Base-by-base conservation (phyloP, 2,797 vertebrate genomes). In the Astyanax mexicanus region DNA sequence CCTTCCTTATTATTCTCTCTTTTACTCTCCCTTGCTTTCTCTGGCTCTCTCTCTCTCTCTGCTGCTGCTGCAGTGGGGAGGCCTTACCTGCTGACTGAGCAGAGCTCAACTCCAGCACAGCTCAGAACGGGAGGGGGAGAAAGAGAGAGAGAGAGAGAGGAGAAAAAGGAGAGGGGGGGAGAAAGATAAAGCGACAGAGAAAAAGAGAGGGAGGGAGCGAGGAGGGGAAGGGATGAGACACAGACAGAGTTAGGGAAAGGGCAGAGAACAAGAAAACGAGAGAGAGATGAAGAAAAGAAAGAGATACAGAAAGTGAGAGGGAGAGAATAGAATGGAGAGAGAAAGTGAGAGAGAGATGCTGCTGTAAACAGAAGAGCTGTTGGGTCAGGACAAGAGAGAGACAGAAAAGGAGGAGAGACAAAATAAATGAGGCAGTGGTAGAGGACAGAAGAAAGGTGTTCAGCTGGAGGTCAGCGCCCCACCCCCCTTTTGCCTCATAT, bases 11-110 rank as follows among this genome's bases (percentile, higher is more conserved):
- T 25, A 74, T 23, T 49, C 57, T 77, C 12, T 21, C 25, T 51
- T 37, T 7, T n/a, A 67, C 11, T 37, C 42, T 27, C 42, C 76
- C 38, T 70, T 25, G 69, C 27, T 47, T 1, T 29, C 19, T 61
- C 65, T 67, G 65, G 65, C 29, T 29, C 19, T n/a, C 57, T 52
- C 44, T 71, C 64, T 74, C 64, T 78, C 9, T 74, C 57, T 74
- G 19, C 47, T 49, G 17, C n/a, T 52, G 86, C 90, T 89, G 91
- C 90, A 90, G 88, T 90, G 84, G 81, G 80, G 73, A 15, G 75
- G 70, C 79, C 76, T 81, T 84, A 86, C 81, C 85, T 92, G 92
- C 92, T 93, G 91, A 93, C 91, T 85, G 86, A 77, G 89, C 91
- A 92, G 84, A 91, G 88, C 65, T 32, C 76, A 88, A 89, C 79